These are phyloP conservation scores for Stigmatopora nigra DNA, from an alignment of 2,113 vertebrate genomes.

Conservation along the genomic window DNA sequence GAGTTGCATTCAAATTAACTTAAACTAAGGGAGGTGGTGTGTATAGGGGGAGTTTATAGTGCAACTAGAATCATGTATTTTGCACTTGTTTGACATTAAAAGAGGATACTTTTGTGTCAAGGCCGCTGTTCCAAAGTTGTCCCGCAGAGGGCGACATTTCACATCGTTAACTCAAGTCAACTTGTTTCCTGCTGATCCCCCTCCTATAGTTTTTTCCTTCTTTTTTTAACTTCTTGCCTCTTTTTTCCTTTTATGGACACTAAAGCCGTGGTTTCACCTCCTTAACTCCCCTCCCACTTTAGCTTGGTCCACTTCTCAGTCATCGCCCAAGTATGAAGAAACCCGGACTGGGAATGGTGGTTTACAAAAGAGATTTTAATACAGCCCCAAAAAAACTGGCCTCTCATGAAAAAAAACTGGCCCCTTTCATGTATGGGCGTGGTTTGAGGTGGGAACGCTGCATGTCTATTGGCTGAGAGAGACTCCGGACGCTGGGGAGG, in stretches of 20 bases:
- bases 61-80: too few relatives aligned
- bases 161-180: background rate
- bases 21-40: too few relatives aligned
- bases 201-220: background rate
- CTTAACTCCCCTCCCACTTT: background rate
- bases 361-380: conserved; percentile 9
- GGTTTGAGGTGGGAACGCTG: conserved; percentile 3
- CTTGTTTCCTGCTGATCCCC: background rate
- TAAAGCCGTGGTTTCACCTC: background rate
- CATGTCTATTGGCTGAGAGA: conserved; percentile 25
- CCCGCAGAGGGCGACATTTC: conserved; percentile 40
- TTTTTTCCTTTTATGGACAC: conserved; percentile 54
- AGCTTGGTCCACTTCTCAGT: conserved; percentile 14
- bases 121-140: background rate
- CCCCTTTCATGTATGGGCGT: conserved; percentile 23
- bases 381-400: background rate
- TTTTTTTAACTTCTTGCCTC: conserved; percentile 1
- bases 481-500: conserved; percentile 17
- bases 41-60: too few relatives aligned
- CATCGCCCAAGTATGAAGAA: conserved; percentile 44
- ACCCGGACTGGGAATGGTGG: conserved; percentile 17
- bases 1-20: too few relatives aligned
- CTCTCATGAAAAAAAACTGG: too few relatives aligned
- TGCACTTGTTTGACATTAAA: too few relatives aligned
- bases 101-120: background rate